phyloP scores from a whole-genome alignment of 2,113 vertebrate genomes.

The Syrrhaptes paradoxus region DNA sequence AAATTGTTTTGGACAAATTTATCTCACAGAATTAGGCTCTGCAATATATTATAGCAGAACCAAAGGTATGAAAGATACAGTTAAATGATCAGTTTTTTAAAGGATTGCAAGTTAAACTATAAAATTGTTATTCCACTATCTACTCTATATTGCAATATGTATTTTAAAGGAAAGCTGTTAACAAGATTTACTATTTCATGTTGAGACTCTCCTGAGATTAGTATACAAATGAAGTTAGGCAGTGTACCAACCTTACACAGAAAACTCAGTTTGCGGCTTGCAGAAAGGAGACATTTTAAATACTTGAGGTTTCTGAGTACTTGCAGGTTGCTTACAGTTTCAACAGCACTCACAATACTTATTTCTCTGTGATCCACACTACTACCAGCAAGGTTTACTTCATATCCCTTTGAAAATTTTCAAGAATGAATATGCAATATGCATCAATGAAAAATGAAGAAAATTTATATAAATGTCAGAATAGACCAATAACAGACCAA shows the following conservation, averaged over 20 bases:
- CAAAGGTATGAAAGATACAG: neutral
- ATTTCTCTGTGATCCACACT: neutral
- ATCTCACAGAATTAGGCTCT: neutral
- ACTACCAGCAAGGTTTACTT: neutral
- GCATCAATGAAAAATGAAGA: neutral
- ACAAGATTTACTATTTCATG: neutral
- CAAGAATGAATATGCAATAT: neutral
- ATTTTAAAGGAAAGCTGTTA: neutral
- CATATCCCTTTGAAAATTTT: neutral
- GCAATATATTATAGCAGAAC: neutral
- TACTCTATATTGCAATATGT: neutral
- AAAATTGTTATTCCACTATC: neutral
- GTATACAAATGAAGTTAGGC: neutral
- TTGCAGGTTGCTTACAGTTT: neutral
- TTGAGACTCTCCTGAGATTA: neutral
- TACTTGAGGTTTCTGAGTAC: neutral
- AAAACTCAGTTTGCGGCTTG: neutral
- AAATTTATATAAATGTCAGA: neutral
- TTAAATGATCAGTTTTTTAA: neutral
- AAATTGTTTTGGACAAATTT: neutral
- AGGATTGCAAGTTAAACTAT: neutral
- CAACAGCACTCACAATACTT: neutral
- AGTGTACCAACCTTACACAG: neutral
- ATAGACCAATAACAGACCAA: neutral
- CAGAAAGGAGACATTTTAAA: neutral